Evolutionary conservation across 92 coral and sea anemone genomes (phyloP).

Genomic region (Montipora capitata): DNA sequence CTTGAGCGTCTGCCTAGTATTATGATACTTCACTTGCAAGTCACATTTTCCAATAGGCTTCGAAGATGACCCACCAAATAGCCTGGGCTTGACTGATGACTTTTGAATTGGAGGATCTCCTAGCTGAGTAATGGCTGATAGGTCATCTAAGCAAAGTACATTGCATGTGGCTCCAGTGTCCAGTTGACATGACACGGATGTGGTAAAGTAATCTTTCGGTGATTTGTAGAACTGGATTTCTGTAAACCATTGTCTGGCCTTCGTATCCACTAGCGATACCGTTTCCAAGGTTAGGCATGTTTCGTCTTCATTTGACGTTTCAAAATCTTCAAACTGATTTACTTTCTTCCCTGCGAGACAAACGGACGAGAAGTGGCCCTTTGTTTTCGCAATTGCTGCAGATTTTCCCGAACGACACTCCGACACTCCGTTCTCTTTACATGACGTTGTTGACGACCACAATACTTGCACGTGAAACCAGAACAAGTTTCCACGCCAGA

Average conservation of each 20-base stretch:
- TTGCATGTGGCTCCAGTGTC: slow-evolving; percentile 43
- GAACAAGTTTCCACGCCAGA: too few relatives aligned
- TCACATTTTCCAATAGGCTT: slow-evolving; percentile 46
- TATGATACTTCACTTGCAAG: neutral
- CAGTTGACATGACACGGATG: slow-evolving; percentile 34
- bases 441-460: too few relatives aligned
- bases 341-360: slow-evolving; percentile 13
- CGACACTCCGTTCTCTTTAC: too few relatives aligned
- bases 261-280: slow-evolving; percentile 12
- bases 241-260: slow-evolving; percentile 34
- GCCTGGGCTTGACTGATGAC: slow-evolving; percentile 36
- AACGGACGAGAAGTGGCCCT: slow-evolving; percentile 42
- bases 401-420: slow-evolving; percentile 1
- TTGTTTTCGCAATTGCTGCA: slow-evolving; percentile 53
- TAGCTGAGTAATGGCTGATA: slow-evolving; percentile 30
- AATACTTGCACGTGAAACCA: too few relatives aligned
- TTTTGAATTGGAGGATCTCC: slow-evolving; percentile 53
- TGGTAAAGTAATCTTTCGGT: slow-evolving; percentile 5
- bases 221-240: slow-evolving; percentile 30
- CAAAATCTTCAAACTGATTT: slow-evolving; percentile 9
- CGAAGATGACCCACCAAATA: slow-evolving; percentile 52
- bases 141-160: slow-evolving; percentile 36
- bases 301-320: neutral
- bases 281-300: slow-evolving; percentile 25
- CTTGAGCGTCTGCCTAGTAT: slow-evolving; percentile 1